Evolutionary conservation across 2,797 vertebrate species (phyloP).

Genomic region (Enteromius mattozi): DNA sequence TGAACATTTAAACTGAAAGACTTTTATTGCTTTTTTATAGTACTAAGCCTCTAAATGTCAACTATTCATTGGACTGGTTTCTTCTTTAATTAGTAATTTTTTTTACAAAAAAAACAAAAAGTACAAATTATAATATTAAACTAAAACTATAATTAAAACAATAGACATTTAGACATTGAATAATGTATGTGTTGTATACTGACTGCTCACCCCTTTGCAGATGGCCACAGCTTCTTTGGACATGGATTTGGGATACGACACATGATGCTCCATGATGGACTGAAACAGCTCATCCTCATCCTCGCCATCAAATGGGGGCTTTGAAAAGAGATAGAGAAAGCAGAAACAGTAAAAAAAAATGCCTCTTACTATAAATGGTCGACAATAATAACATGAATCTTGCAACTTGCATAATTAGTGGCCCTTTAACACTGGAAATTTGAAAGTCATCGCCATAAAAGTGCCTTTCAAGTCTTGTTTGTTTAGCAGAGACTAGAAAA

Average conservation of each 20-base stretch:
- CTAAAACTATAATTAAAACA: too few species aligned
- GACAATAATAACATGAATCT: not conserved
- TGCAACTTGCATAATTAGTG: slow-evolving; percentile 12
- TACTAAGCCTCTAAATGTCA: too few species aligned
- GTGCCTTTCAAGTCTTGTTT: slow-evolving; percentile 15
- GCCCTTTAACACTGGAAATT: slow-evolving; percentile 11
- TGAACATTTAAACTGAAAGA: too few species aligned
- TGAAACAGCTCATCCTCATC: slow-evolving; percentile 98
- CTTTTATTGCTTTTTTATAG: too few species aligned
- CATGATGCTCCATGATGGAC: slow-evolving; percentile 99
- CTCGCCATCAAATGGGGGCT: slow-evolving; percentile 98
- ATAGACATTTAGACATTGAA: too few species aligned
- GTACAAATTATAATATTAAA: too few species aligned
- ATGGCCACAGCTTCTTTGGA: slow-evolving; percentile 98
- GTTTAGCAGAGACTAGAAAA: slow-evolving; percentile 33
- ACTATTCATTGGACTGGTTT: too few species aligned
- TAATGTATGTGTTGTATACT: not conserved
- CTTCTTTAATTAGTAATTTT: too few species aligned
- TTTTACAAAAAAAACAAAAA: too few species aligned
- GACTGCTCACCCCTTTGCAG: slow-evolving; percentile 93
- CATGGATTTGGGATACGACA: slow-evolving; percentile 98
- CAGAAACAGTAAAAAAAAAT: not conserved
- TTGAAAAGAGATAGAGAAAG: not conserved
- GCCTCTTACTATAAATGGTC: slow-evolving; percentile 25
- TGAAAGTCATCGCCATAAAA: slow-evolving; percentile 24